phyloP scores from a whole-genome alignment of 2,113 vertebrate species.

The Pseudopipra pipra region DNA sequence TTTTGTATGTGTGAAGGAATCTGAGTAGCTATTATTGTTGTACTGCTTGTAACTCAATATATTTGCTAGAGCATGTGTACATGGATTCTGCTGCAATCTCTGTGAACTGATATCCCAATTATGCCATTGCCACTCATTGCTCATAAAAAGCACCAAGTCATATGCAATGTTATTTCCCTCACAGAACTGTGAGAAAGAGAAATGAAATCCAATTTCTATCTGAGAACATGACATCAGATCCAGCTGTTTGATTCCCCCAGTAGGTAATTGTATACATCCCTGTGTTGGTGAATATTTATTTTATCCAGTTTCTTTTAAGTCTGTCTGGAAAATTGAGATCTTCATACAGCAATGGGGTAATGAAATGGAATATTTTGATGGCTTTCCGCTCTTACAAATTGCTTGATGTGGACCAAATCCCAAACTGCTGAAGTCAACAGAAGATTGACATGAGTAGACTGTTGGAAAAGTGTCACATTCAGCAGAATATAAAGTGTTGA shows the following conservation, averaged over 20 bases:
- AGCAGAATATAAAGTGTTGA: not conserved
- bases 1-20: not conserved
- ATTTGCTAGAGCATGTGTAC: not conserved
- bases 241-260: not conserved
- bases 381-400: not conserved
- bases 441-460: not conserved
- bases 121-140: not conserved
- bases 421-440: not conserved
- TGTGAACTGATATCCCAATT: not conserved
- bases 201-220: not conserved
- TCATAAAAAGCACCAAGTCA: not conserved
- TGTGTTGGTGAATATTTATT: not conserved
- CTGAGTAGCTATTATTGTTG: not conserved
- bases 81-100: not conserved
- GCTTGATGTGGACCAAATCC: not conserved
- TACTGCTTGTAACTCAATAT: not conserved
- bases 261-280: not conserved
- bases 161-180: not conserved
- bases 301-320: not conserved
- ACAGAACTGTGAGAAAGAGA: not conserved
- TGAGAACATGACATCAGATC: not conserved
- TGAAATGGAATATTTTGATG: not conserved
- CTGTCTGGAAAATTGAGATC: not conserved
- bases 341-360: not conserved
- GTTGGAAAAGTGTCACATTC: not conserved